These are phyloP conservation scores for Drosophila sucinea DNA, from an alignment of 1,140 invertebrate species.

Conservation along the genomic window DNA sequence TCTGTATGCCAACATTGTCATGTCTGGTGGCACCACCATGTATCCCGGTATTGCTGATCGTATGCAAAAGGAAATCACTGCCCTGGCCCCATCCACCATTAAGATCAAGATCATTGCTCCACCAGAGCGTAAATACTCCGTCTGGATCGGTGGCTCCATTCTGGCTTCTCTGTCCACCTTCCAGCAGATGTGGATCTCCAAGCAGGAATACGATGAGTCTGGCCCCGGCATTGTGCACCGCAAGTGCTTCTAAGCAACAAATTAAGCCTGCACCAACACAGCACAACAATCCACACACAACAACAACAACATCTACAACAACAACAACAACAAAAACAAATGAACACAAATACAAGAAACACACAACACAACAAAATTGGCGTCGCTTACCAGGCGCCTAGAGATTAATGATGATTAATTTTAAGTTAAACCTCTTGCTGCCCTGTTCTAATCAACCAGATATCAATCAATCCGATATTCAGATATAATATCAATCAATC, in stretches of 20 bases:
- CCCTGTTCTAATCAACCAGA: conserved; percentile 58
- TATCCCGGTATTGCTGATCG: conserved; percentile 95
- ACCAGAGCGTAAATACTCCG: conserved; percentile 96
- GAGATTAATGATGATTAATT: conserved; percentile 67
- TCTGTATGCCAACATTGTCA: conserved; percentile 97
- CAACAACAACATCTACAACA: conserved; percentile 8
- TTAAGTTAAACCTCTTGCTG: conserved; percentile 76
- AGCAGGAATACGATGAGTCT: conserved; percentile 97
- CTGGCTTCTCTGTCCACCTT: conserved; percentile 93
- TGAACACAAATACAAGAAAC: conserved; percentile 49
- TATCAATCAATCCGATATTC: conserved; percentile 14
- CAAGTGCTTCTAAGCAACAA: conserved; percentile 94
- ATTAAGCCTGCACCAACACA: not conserved
- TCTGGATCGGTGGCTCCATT: conserved; percentile 95
- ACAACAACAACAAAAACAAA: conserved; percentile 30
- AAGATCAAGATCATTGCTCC: conserved; percentile 98
- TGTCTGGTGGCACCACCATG: conserved; percentile 98
- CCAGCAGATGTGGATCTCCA: conserved; percentile 98
- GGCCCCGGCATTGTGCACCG: conserved; percentile 97
- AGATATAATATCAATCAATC: conserved; percentile 19
- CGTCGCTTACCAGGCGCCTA: conserved; percentile 57
- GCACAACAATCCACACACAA: not conserved
- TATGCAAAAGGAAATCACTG: conserved; percentile 96
- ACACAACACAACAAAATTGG: conserved; percentile 50
- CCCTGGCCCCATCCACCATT: conserved; percentile 94